Evolutionary conservation across 2,888 invertebrate species (phyloP), one percentile per base, ranked within the genome.

Genomic region (Polyploca ridens): DNA sequence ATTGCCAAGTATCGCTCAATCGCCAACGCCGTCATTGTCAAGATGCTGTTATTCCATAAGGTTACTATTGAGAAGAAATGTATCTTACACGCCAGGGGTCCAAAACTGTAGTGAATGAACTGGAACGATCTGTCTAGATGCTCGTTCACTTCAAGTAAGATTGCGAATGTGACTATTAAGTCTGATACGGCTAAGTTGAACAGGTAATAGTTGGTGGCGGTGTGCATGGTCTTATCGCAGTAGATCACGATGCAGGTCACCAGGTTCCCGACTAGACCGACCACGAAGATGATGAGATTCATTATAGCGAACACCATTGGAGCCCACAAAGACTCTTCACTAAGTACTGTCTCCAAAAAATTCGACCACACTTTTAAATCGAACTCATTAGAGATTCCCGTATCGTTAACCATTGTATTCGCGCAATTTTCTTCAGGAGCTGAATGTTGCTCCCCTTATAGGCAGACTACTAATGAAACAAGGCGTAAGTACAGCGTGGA

Each of bases 211-310:
- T 93, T 92, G 16, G 90, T 93, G 0, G 87, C 88, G 0, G 92
- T 90, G 64, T 90, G 91, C 91, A 91, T 90, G 33, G 82, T 85
- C 63, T 76, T 88, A 67, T 92, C 90, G 58, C 76, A 83, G 73
- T 88, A 90, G 64, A 92, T 81, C 73, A 94, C 81, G 78, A 93
- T 69, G 79, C 91, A 90, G 66, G 93, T 88, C 72, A 94, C 74
- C 61, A 93, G 65, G 67, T 93, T 91, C 0, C 90, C 91, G 3
- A 87, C 69, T 1, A 89, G 66, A 35, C 88, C 84, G 38, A 80
- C 69, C 3, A 85, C 66, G 70, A 89, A 88, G 35, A 88, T 78
- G 3, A 75, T 10, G 3, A 76, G 19, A 69, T 86, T 74, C 0
- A 75, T 63, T 0, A 71, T 62, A 0, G 78, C 66, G 46, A 77